Evolutionary conservation across 92 coral and sea anemone genomes (phyloP), one percentile per base, ranked within the genome.

Genomic region (Scolanthus callimorphus): DNA sequence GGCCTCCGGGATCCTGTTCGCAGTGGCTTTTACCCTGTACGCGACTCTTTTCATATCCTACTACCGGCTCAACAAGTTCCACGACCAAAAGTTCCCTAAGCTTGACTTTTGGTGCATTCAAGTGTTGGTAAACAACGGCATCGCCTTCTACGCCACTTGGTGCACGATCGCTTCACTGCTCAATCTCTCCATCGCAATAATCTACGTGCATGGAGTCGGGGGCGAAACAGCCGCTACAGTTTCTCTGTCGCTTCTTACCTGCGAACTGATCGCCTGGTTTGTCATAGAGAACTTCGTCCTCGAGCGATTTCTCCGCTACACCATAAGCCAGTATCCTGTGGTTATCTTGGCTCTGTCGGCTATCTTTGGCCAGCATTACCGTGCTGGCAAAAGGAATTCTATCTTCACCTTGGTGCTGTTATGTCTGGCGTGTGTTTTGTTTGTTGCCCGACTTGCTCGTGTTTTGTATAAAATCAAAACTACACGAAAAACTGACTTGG

Each of bases 291-390:
- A 88, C 39, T 64, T 74, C 43, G 56, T 85, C 22, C 21, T 87
- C 61, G 90, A 83, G 55, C 57, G 64, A 19, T 79, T 49, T 52
- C 83, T 85, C 1, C 77, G 85, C 37, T 87, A 79, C 67, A 91
- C 97, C 0, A 59, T 83, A 34, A 72, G 77, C 31, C 76, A 83
- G 60, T 91, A 86, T 56, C 81, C 90, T 10, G 97, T 87, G 0
- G 51, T 91, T 27, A 74, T 91, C 25, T 79, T 88, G 75, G 97
- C 97, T 3, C 87, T 91, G 57, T 74, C 90, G 0, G 97, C 96
- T 21, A 91, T 89, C 55, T 72, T 91, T 17, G 75, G 67, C 82
- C 83, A 71, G 44, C 90, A 91, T 51, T 91, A 86, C 77, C 73
- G 83, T 55, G 45, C 96, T 1, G 50, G 51, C 11, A 88, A 70